Evolutionary conservation across 2,113 vertebrate genomes (phyloP), one percentile per base, ranked within the genome.

Genomic region (Lontra canadensis): DNA sequence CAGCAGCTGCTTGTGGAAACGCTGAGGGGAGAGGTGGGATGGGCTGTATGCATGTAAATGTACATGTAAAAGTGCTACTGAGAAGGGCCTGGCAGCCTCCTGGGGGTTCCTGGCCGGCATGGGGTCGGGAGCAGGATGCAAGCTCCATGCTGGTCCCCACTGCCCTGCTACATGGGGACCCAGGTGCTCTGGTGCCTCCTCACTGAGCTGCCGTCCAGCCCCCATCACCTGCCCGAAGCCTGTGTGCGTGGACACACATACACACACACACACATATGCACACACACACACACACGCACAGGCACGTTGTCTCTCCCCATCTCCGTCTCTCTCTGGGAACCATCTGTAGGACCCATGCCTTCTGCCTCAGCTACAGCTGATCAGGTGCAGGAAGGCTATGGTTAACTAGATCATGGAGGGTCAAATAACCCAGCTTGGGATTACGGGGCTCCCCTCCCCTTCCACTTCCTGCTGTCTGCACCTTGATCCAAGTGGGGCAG

Each of bases 1-100:
- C 11, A 23, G 97, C 78, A 97, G 97, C 98, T 97, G 98, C 95
- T 90, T 74, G 92, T 0, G 6, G 89, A 97, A 97, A 91, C 2
- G 55, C 52, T 71, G 44, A 0, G 12, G 6, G 29, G 67, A 90
- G 65, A 96, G 92, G 79, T 91, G 94, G 97, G 81, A 95, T 29
- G 44, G 88, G 95, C 94, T 78, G 26, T 36, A 18, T 74, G 47
- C 63, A 63, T 69, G 23, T 9, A 80, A n/a, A 52, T 0, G 29
- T 18, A 17, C 14, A 14, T 63, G 15, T 42, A 34, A 55, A 95
- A 21, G 79, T 47, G 96, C 61, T 1, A 23, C 95, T 61, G 34
- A 78, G 94, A 94, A 88, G 88, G 65, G 42, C 18, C 29, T 18
- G 23, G n/a, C 1, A 1, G 74, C 34, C 61, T 39, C 25, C 4